Conservation (phyloP, 2,888 invertebrate species). For the Drosophila mercatorum region DNA sequence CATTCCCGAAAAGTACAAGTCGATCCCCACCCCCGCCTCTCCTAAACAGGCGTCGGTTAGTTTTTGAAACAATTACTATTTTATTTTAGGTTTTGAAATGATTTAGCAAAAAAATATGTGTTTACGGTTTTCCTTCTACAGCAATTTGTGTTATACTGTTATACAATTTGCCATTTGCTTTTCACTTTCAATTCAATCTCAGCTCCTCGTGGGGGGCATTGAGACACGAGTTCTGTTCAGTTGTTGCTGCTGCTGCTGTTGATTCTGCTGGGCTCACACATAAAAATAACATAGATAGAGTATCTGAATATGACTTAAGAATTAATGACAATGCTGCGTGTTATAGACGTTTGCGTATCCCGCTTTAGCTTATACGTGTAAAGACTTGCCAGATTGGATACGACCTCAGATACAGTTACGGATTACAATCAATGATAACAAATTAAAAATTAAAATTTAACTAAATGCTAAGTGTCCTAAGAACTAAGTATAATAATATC, state of each 20-base stretch:
- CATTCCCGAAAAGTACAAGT: neutral
- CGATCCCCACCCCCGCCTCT: neutral
- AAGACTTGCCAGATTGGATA: slow-evolving; percentile 56
- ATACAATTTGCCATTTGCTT: slow-evolving; percentile 11
- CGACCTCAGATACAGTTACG: slow-evolving; percentile 22
- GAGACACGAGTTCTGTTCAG: slow-evolving; percentile 42
- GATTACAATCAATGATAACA: slow-evolving; percentile 64
- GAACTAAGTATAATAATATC: slow-evolving; percentile 30
- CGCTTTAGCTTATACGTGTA: slow-evolving; percentile 54
- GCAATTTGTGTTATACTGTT: slow-evolving; percentile 41
- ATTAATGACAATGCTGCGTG: slow-evolving; percentile 76
- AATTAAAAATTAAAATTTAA: slow-evolving; percentile 61
- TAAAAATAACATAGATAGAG: slow-evolving; percentile 57
- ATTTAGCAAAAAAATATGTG: slow-evolving; percentile 74
- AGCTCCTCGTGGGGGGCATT: slow-evolving; percentile 8
- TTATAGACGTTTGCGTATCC: slow-evolving; percentile 58
- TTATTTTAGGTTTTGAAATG: slow-evolving; percentile 64
- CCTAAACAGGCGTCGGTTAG: neutral
- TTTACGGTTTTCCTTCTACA: slow-evolving; percentile 29
- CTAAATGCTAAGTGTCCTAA: slow-evolving; percentile 51
- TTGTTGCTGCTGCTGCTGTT: slow-evolving; percentile 31
- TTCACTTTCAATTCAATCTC: slow-evolving; percentile 17
- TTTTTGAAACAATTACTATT: slow-evolving; percentile 76
- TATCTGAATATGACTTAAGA: slow-evolving; percentile 55
- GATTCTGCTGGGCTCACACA: slow-evolving; percentile 49